phyloP scores from a whole-genome alignment of 2,113 vertebrate genomes.

The Galemys pyrenaicus region DNA sequence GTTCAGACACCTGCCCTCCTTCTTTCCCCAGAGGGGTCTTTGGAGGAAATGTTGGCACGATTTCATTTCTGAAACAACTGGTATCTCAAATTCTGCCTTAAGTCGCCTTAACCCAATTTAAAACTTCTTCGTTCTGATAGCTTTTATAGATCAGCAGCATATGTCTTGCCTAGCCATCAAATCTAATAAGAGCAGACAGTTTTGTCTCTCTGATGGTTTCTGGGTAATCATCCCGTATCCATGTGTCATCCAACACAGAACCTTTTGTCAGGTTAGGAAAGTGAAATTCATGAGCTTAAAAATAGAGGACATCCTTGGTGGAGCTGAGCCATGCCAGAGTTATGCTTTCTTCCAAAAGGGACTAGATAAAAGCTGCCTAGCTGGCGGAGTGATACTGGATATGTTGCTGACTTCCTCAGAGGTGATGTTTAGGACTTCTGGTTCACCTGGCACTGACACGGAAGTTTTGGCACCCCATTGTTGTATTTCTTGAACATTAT shows the following conservation, averaged over 20 bases:
- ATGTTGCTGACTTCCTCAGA: conserved; percentile 55
- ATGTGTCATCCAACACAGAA: conserved; percentile 52
- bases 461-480: conserved; percentile 54
- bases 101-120: conserved; percentile 59
- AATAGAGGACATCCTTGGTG: conserved; percentile 63
- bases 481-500: conserved; percentile 42
- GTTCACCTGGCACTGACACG: conserved; percentile 58
- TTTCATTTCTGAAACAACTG: conserved; percentile 40
- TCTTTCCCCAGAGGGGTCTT: conserved; percentile 17
- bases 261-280: conserved; percentile 75
- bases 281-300: conserved; percentile 74
- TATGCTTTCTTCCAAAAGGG: neutral
- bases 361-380: neutral
- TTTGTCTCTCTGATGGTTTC: conserved; percentile 70
- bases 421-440: conserved; percentile 67
- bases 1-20: neutral
- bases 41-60: neutral
- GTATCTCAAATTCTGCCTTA: conserved; percentile 32
- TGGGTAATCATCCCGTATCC: conserved; percentile 63
- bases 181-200: conserved; percentile 63
- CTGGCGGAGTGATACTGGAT: conserved; percentile 57
- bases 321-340: conserved; percentile 19
- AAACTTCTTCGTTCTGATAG: conserved; percentile 39
- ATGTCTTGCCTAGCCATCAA: conserved; percentile 40
- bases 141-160: conserved; percentile 64